phyloP scores from a whole-genome alignment of 1,140 invertebrate genomes.

The Ctenoplectra terminalis region DNA sequence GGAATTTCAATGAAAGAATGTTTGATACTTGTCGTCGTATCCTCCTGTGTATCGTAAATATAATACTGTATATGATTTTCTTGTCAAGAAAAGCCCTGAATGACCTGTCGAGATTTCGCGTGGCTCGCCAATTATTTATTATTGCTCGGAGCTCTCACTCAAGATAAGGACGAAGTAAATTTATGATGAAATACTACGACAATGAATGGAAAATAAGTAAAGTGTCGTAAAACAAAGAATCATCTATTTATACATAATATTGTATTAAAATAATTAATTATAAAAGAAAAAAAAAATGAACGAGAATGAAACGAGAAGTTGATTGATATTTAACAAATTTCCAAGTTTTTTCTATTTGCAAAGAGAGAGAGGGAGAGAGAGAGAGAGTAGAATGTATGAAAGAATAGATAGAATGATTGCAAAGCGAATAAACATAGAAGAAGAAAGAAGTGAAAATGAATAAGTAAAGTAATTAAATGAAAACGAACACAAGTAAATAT shows the following conservation, averaged over 20 bases:
- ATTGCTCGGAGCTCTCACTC: conserved; percentile 64
- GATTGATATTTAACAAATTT: conserved; percentile 64
- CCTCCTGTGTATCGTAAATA: conserved; percentile 44
- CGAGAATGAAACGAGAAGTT: conserved; percentile 33
- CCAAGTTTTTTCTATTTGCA: conserved; percentile 69
- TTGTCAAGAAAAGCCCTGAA: too few relatives aligned
- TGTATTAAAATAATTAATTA: conserved; percentile 68
- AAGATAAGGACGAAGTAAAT: conserved; percentile 57
- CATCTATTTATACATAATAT: conserved; percentile 72
- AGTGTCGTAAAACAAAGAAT: conserved; percentile 51
- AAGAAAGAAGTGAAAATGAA: conserved; percentile 46
- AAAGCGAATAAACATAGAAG: conserved; percentile 46
- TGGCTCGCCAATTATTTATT: conserved; percentile 67
- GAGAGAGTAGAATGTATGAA: conserved; percentile 51
- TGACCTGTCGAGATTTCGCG: conserved; percentile 55
- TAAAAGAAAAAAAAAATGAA: conserved; percentile 17
- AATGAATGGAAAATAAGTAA: background rate
- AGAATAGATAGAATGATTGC: conserved; percentile 58
- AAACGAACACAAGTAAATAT: conserved; percentile 74
- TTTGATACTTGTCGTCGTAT: background rate
- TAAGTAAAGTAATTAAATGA: conserved; percentile 56
- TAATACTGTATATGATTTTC: conserved; percentile 7
- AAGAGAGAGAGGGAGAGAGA: conserved; percentile 27
- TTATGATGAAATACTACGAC: conserved; percentile 54
- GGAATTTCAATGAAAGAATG: conserved; percentile 33